phyloP scores from a whole-genome alignment of 2,888 invertebrate species.

The Xestobium rufovillosum region DNA sequence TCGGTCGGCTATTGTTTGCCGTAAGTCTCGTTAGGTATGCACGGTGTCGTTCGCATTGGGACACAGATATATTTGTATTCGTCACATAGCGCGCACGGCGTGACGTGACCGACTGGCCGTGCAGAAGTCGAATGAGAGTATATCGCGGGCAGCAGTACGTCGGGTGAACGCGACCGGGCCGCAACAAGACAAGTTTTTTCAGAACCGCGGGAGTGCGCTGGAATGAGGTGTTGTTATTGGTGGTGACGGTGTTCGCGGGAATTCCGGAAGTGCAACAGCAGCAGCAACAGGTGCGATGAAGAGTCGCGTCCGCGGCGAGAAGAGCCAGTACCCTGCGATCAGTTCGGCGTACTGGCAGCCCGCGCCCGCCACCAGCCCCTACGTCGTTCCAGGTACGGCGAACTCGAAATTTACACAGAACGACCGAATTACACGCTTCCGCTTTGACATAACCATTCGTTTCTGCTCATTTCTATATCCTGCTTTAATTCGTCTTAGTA shows the following conservation, averaged over 20 bases:
- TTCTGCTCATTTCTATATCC: no score
- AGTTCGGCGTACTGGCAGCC: constrained; percentile 80
- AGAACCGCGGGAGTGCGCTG: constrained; percentile 10
- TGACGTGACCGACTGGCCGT: constrained; percentile 30
- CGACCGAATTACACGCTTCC: no score
- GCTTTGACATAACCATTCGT: no score
- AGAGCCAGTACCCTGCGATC: constrained; percentile 62
- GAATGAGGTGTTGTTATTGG: constrained; percentile 9
- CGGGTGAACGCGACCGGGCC: constrained; percentile 13
- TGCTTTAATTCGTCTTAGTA: no score
- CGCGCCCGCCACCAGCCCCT: constrained; percentile 70
- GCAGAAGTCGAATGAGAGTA: constrained; percentile 28
- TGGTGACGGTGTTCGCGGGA: constrained; percentile 7
- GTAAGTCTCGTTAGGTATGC: constrained; percentile 27
- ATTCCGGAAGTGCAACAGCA: constrained; percentile 14
- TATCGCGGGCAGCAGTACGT: constrained; percentile 28
- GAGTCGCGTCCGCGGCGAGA: constrained; percentile 33
- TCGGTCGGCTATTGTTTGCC: not conserved
- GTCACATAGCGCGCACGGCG: constrained; percentile 37
- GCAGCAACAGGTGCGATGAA: constrained; percentile 34
- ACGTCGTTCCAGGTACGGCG: constrained; percentile 71
- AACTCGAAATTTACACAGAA: no score
- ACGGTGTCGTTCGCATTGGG: constrained; percentile 25
- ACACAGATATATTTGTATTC: constrained; percentile 37
- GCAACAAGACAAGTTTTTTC: constrained; percentile 8